These are phyloP conservation scores for Drosophila hydei DNA, from an alignment of 1,140 invertebrate genomes.

Conservation along the genomic window DNA sequence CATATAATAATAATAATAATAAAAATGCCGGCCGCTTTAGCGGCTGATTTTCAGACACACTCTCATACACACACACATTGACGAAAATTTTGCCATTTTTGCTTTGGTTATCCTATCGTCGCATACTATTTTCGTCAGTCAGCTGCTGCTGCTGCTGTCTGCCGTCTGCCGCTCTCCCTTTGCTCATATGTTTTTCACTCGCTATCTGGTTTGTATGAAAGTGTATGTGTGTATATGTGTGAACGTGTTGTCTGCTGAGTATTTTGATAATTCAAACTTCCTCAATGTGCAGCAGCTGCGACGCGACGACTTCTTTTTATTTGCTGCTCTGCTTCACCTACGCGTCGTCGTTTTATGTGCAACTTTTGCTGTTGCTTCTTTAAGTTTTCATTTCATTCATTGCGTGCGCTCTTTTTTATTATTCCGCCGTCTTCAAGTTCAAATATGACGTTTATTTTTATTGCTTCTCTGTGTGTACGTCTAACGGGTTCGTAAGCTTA, in stretches of 20 bases:
- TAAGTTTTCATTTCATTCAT: slow-evolving; percentile 42
- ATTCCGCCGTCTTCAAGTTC: slow-evolving; percentile 35
- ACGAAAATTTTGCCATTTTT: slow-evolving; percentile 51
- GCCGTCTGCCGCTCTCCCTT: slow-evolving; percentile 20
- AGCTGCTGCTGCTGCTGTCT: slow-evolving; percentile 54
- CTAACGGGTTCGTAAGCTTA: slow-evolving; percentile 3
- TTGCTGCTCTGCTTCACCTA: slow-evolving; percentile 41
- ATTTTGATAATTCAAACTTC: slow-evolving; percentile 74
- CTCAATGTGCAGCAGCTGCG: slow-evolving; percentile 48
- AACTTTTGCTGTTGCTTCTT: slow-evolving; percentile 35
- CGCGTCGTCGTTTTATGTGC: slow-evolving; percentile 38
- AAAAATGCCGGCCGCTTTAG: slow-evolving; percentile 78
- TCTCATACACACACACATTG: slow-evolving; percentile 31
- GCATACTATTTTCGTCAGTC: slow-evolving; percentile 76
- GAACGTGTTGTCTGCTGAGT: slow-evolving; percentile 50
- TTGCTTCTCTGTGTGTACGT: slow-evolving; percentile 1
- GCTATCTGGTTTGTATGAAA: slow-evolving; percentile 26
- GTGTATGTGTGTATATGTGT: slow-evolving; percentile 17
- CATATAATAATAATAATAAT: slow-evolving; percentile 79
- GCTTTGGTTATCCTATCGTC: slow-evolving; percentile 61
- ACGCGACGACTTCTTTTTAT: slow-evolving; percentile 27
- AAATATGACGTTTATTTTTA: slow-evolving; percentile 33
- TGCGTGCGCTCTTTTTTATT: slow-evolving; percentile 29
- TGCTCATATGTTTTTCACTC: slow-evolving; percentile 63
- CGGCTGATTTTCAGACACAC: slow-evolving; percentile 66